Conservation (phyloP, 2,113 vertebrate species). For the Mungos mungo region DNA sequence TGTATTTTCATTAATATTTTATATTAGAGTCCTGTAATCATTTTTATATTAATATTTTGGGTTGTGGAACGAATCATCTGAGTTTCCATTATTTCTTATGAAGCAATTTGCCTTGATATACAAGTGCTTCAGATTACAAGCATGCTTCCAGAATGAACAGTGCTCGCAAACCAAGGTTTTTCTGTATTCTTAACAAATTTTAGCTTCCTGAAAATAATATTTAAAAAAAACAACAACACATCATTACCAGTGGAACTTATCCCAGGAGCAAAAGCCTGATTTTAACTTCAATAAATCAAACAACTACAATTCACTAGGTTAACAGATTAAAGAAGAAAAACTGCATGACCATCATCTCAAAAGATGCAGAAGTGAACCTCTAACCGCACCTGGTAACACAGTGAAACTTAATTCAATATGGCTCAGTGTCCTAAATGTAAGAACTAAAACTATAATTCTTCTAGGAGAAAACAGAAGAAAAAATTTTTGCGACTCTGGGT, state of each 20-base stretch:
- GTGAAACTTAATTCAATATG: background rate
- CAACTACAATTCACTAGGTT: background rate
- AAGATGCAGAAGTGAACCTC: background rate
- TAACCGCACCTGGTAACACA: background rate
- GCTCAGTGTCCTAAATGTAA: background rate
- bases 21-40: too few species aligned
- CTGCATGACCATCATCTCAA: background rate
- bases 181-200: background rate
- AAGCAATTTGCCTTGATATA: too few species aligned
- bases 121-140: too few species aligned
- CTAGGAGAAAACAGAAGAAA: background rate
- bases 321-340: background rate
- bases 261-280: background rate
- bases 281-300: background rate
- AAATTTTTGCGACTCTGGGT: background rate
- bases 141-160: too few species aligned
- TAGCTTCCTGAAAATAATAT: background rate
- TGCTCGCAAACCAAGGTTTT: too few species aligned
- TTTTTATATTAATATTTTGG: too few species aligned
- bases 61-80: too few species aligned
- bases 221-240: background rate
- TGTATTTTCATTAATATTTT: too few species aligned
- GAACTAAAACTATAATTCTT: background rate
- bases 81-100: too few species aligned
- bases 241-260: background rate